Conservation (phyloP, 2,888 invertebrate genomes). For the Leptinotarsa juncta region DNA sequence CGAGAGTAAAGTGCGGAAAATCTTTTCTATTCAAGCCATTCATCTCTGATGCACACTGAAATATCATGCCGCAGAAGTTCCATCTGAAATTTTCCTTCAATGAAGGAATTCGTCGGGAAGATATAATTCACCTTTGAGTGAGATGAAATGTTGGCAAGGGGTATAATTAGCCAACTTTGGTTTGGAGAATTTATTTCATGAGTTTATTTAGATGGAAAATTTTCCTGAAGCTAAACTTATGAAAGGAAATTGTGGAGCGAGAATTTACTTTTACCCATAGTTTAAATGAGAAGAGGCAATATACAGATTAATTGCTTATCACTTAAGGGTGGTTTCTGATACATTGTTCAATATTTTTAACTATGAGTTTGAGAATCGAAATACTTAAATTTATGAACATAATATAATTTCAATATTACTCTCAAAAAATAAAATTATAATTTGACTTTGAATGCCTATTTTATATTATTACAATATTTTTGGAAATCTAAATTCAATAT, state of each 20-base stretch:
- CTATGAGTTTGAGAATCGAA: too few relatives aligned
- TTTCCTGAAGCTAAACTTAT: neutral
- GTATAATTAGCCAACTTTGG: slow-evolving; percentile 12
- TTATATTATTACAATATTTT: too few relatives aligned
- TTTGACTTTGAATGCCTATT: too few relatives aligned
- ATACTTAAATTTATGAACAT: too few relatives aligned
- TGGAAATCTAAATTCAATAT: too few relatives aligned
- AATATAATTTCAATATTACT: too few relatives aligned
- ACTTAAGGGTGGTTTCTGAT: too few relatives aligned
- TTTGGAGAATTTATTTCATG: slow-evolving; percentile 10
- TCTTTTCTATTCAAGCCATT: slow-evolving; percentile 9
- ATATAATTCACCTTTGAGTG: slow-evolving; percentile 8
- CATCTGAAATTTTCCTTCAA: slow-evolving; percentile 11
- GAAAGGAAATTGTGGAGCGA: neutral
- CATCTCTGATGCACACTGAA: slow-evolving; percentile 8
- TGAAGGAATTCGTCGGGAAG: slow-evolving; percentile 11
- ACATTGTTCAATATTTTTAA: too few relatives aligned
- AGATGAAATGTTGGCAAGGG: slow-evolving; percentile 8
- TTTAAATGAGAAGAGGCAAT: too few relatives aligned
- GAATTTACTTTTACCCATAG: neutral
- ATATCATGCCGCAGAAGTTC: slow-evolving; percentile 16
- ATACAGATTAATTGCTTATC: too few relatives aligned
- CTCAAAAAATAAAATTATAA: too few relatives aligned
- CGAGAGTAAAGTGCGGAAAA: slow-evolving; percentile 9
- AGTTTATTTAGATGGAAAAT: slow-evolving; percentile 16